A percentile compares a stretch with the other conserved stretches of the same genome.
Conservation (phyloP, 2,888 invertebrate species). For the Bellardia pandia region DNA sequence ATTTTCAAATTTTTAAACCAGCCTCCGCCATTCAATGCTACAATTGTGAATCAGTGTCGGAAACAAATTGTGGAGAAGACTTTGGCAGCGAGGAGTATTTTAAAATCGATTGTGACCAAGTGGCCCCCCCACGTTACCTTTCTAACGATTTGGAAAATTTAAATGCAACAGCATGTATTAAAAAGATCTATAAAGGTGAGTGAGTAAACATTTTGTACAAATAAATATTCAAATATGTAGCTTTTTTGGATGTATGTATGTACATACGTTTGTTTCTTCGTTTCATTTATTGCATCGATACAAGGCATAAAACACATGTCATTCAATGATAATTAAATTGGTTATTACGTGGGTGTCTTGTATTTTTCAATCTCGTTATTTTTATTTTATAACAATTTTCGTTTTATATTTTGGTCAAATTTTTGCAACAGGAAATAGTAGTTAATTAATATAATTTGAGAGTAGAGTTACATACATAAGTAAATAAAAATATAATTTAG, state of each 20-base stretch:
- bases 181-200: conserved; percentile 81
- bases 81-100: conserved; percentile 79
- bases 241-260: not conserved
- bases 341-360: conserved; percentile 4
- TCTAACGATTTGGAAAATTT: conserved; percentile 76
- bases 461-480: too few species aligned
- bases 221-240: not conserved
- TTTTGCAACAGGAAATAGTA: not conserved
- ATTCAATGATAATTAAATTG: conserved; percentile 11
- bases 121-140: conserved; percentile 80
- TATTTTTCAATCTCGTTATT: not conserved
- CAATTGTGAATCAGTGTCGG: conserved; percentile 82
- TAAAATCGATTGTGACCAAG: conserved; percentile 80
- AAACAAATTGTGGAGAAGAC: conserved; percentile 78
- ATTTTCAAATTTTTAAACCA: conserved; percentile 63
- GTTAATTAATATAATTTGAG: too few species aligned
- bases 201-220: not conserved
- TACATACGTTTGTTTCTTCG: not conserved
- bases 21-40: conserved; percentile 82
- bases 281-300: conserved; percentile 9
- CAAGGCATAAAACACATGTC: not conserved
- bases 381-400: too few species aligned
- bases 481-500: too few species aligned
- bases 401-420: not conserved
- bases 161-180: conserved; percentile 82